Conservation (phyloP, 2,113 vertebrate species). For the Rhinichthys klamathensis region DNA sequence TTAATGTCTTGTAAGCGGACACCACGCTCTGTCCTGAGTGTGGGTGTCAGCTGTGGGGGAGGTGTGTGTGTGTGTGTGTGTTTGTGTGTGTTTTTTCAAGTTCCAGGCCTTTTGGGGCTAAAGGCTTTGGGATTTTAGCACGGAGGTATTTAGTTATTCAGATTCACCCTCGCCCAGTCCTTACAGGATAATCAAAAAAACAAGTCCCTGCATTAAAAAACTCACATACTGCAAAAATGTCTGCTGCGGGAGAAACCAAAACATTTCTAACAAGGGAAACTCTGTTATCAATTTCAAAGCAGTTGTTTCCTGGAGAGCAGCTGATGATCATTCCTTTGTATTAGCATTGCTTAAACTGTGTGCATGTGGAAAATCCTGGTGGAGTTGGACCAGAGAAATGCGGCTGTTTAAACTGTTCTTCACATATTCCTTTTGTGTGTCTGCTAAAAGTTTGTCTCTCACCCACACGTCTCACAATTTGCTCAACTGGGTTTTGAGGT, state of each 20-base stretch:
- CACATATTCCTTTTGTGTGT: background rate
- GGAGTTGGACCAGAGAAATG: constrained; percentile 13
- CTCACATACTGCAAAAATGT: background rate
- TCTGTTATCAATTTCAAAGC: constrained; percentile 1
- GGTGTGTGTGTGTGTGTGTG: no score
- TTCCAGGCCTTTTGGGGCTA: no score
- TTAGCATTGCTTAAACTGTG: constrained; percentile 10
- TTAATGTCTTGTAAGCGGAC: no score
- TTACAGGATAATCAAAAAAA: background rate
- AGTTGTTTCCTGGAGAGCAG: constrained; percentile 16
- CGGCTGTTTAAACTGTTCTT: constrained; percentile 7
- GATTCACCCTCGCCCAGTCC: no score
- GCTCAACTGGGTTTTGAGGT: constrained; percentile 17
- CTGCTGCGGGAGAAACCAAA: background rate
- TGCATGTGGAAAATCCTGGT: background rate
- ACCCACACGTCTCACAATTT: constrained; percentile 8
- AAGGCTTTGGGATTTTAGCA: no score
- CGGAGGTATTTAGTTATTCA: no score
- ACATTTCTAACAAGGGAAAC: constrained; percentile 1
- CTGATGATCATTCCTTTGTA: background rate
- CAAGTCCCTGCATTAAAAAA: background rate
- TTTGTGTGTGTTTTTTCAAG: no score
- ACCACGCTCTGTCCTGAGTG: no score
- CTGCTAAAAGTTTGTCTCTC: background rate
- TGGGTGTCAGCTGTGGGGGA: no score